phyloP scores from a whole-genome alignment of 2,113 vertebrate species.

The Phocoena sinus region DNA sequence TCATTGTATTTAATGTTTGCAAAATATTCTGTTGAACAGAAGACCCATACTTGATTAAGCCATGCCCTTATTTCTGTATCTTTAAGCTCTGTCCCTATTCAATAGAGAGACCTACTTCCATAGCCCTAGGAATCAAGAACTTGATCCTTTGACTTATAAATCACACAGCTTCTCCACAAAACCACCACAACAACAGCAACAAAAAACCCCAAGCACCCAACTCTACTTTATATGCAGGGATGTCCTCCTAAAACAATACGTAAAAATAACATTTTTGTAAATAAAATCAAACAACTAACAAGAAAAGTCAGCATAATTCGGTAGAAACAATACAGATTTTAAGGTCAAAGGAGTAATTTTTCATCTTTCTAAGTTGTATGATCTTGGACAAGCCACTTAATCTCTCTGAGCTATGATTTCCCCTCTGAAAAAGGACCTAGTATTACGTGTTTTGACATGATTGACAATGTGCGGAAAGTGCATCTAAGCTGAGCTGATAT shows the following conservation, averaged over 20 bases:
- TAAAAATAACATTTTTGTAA: not conserved
- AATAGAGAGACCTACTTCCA: not conserved
- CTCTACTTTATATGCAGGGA: not conserved
- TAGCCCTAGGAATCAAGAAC: not conserved
- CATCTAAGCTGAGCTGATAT: not conserved
- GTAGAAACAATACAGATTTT: not conserved
- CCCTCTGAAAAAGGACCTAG: not conserved
- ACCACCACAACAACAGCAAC: not conserved
- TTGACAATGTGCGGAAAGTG: not conserved
- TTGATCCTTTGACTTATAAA: not conserved
- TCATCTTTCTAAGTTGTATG: not conserved
- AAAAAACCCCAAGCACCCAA: not conserved
- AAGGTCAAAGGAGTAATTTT: not conserved
- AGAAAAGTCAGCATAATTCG: not conserved
- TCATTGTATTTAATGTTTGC: not conserved
- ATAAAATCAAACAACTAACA: not conserved
- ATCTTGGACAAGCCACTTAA: not conserved
- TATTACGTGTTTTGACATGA: not conserved
- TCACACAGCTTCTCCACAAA: not conserved
- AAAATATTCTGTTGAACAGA: not conserved
- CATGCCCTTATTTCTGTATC: not conserved
- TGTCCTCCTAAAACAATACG: not conserved
- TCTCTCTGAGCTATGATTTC: not conserved
- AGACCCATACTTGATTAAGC: not conserved
- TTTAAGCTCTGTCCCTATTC: not conserved